Percentiles rank a stretch among this genome's conserved stretches.
Evolutionary conservation across 1,140 invertebrate species (phyloP).

Genomic region (Trachelipus rathkii): DNA sequence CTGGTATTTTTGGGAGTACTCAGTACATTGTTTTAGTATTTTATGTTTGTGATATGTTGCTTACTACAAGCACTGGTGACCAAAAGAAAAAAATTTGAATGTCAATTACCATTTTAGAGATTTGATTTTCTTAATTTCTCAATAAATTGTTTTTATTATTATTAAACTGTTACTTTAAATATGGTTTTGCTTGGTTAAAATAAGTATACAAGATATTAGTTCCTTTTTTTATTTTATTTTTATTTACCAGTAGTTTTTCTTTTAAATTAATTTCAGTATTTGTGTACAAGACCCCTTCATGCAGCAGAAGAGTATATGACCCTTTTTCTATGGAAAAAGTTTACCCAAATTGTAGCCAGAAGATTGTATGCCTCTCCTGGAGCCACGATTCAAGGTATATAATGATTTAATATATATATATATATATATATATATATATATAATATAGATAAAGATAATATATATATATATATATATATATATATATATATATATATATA

Average conservation of each 20-base stretch:
- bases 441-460: neutral
- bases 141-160: neutral
- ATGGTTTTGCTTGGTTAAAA: neutral
- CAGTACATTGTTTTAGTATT: too few relatives aligned
- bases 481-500: slow-evolving; percentile 15
- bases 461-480: slow-evolving; percentile 15
- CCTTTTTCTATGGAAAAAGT: neutral
- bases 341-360: neutral
- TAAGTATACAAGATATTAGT: neutral
- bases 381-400: neutral
- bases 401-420: neutral
- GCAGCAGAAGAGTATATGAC: neutral
- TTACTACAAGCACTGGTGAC: too few relatives aligned
- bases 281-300: neutral
- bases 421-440: slow-evolving; percentile 15
- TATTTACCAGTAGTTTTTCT: too few relatives aligned
- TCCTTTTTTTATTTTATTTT: neutral
- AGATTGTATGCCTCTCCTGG: neutral
- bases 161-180: neutral
- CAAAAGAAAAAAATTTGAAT: too few relatives aligned
- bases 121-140: too few relatives aligned
- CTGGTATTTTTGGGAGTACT: too few relatives aligned
- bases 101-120: too few relatives aligned
- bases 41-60: too few relatives aligned
- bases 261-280: neutral